A percentile compares a stretch with the other conserved stretches of the same genome.
Conservation (phyloP, 1,140 invertebrate species). For the Bombus huntii region DNA sequence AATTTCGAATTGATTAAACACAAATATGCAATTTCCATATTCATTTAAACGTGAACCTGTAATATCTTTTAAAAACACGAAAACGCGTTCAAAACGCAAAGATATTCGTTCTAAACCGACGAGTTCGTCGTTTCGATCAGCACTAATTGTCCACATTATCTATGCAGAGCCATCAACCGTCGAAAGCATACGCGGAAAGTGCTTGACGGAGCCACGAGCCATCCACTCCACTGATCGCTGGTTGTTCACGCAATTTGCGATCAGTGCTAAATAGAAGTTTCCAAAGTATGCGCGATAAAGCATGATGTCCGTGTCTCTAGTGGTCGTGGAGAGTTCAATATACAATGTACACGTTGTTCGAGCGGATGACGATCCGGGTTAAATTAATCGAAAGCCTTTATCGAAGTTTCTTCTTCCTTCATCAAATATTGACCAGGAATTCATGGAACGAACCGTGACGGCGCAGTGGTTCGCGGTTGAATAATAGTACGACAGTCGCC, state of each 20-base stretch:
- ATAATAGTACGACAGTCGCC: slow-evolving; percentile 5
- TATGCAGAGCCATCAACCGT: neutral
- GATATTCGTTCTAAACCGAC: neutral
- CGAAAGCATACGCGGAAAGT: neutral
- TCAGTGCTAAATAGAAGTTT: neutral
- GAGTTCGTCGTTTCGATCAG: neutral
- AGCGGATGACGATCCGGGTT: slow-evolving; percentile 12
- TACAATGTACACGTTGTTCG: slow-evolving; percentile 14
- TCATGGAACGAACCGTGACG: neutral
- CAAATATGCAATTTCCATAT: too few species aligned
- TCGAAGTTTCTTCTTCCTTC: slow-evolving; percentile 51
- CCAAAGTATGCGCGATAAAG: slow-evolving; percentile 12
- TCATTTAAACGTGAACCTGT: too few species aligned
- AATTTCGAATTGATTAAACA: too few species aligned
- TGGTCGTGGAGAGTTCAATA: neutral
- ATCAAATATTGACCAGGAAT: slow-evolving; percentile 52
- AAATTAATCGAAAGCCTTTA: slow-evolving; percentile 9
- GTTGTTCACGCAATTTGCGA: neutral
- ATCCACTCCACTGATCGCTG: neutral
- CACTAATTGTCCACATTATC: neutral
- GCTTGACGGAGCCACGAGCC: neutral
- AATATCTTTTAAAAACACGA: too few species aligned
- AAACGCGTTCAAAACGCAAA: neutral
- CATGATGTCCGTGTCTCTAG: neutral
- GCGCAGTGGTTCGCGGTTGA: neutral